Conservation (phyloP, 2,113 vertebrate species). For the Centropus bengalensis region DNA sequence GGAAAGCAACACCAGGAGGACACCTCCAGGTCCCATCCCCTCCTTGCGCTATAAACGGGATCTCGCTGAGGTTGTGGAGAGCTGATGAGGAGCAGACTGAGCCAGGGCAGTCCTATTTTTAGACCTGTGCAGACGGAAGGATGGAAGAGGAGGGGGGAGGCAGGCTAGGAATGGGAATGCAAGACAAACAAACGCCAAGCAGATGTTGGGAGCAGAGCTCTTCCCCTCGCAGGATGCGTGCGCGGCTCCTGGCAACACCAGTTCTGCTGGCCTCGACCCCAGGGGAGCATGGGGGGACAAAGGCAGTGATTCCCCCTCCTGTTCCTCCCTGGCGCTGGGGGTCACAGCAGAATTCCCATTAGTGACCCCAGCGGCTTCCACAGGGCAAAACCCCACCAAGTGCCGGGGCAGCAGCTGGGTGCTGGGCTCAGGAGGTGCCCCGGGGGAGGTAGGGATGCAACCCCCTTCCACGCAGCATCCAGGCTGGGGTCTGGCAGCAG, state of each 20-base stretch:
- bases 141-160: neutral
- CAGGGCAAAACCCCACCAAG: neutral
- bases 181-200: constrained; percentile 53
- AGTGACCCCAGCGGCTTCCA: accelerated
- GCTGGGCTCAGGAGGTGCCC: neutral
- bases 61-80: neutral
- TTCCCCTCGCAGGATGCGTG: neutral
- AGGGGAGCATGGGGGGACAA: accelerated
- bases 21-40: neutral
- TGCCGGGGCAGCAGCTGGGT: neutral
- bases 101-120: neutral
- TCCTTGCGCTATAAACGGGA: neutral
- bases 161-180: neutral
- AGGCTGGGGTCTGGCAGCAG: accelerated
- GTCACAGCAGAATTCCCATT: accelerated
- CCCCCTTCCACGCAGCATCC: neutral
- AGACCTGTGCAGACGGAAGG: constrained; percentile 29
- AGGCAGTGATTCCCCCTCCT: accelerated
- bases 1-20: neutral
- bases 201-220: constrained; percentile 27
- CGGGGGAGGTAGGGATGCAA: accelerated
- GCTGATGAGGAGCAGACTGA: neutral
- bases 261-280: neutral
- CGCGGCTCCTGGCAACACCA: accelerated
- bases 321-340: accelerated